A percentile compares a stretch with the other conserved stretches of the same genome.
Conservation (phyloP, 2,113 vertebrate genomes). For the Oceanites oceanicus region DNA sequence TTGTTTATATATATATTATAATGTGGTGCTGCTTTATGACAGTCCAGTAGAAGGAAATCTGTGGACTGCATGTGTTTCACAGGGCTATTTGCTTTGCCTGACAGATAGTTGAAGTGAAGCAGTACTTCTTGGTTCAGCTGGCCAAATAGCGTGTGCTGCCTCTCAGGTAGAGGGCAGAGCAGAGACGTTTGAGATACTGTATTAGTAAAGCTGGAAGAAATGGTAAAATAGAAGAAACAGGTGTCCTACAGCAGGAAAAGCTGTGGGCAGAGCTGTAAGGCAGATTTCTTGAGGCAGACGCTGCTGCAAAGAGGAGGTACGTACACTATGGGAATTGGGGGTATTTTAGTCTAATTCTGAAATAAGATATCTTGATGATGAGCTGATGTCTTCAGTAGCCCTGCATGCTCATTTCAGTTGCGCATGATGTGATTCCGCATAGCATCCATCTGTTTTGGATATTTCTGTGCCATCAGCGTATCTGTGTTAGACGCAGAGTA, state of each 20-base stretch:
- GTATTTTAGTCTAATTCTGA: neutral
- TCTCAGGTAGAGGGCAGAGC: neutral
- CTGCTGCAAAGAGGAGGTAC: neutral
- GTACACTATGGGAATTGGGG: neutral
- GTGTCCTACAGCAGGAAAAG: neutral
- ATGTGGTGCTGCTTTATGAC: neutral
- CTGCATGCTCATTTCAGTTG: neutral
- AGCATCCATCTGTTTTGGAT: neutral
- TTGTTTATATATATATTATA: neutral
- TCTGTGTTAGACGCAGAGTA: neutral
- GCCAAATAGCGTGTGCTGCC: neutral
- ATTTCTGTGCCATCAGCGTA: neutral
- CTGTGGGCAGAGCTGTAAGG: neutral
- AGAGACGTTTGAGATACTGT: neutral
- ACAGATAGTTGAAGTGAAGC: neutral
- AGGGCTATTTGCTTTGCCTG: neutral
- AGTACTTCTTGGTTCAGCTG: neutral
- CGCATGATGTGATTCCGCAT: neutral
- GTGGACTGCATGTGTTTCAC: neutral
- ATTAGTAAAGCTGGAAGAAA: neutral
- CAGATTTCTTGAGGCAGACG: neutral
- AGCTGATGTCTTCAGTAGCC: neutral
- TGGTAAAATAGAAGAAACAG: neutral
- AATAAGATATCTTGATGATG: neutral
- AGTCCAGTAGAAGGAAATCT: neutral